Base-by-base conservation (phyloP, 64 coral and sea anemone genomes). In the Trachythela sp. region DNA sequence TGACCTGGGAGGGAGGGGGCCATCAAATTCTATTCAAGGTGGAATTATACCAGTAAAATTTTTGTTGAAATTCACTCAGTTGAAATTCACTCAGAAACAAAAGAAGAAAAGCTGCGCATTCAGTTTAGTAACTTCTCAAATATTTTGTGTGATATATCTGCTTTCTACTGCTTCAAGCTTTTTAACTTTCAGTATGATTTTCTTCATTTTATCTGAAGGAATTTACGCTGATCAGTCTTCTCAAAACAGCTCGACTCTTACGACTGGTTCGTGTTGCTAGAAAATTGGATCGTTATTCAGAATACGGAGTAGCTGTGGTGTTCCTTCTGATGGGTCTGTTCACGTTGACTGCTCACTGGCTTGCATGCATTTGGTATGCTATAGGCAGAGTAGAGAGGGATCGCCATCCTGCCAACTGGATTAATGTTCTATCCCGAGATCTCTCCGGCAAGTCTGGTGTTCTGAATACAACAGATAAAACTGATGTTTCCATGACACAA, bases 231-330 rank as follows among this genome's bases (percentile, higher is more conserved):
- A 83, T 99, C 58, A 93, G 96, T 36, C 87, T 99, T 31, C 48
- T 94, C 1, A 99, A 99, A 48, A 94, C 93, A 1, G 96, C 96
- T 20, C 91, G 96, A n/a, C 80, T 99, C 14, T 87, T 99, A n/a
- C 88, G 96, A 39, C 84, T 99, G 38, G 93, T 99, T 32, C 89
- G 96, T 24, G 96, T 99, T 40, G 91, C 96, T 13, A 86, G 96
- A 56, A 99, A 99, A 90, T 89, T 99, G 15, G 96, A 99, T 36
- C 91, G 96, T 13, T 99, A 99, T 67, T 99, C 96, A 45, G 96
- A 99, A 54, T 99, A 99, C 27, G 96, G 96, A 37, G 84, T 91
- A 48, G 96, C 96, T 39, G 96, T 99, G 0, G 93, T 99, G 24
- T 83, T 99, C 27, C 86, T 99, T 48, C 93, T 98, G 72, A 98